Evolutionary conservation across 1,140 invertebrate species (phyloP), one percentile per base, ranked within the genome.

Genomic region (Lepidurus couesii): DNA sequence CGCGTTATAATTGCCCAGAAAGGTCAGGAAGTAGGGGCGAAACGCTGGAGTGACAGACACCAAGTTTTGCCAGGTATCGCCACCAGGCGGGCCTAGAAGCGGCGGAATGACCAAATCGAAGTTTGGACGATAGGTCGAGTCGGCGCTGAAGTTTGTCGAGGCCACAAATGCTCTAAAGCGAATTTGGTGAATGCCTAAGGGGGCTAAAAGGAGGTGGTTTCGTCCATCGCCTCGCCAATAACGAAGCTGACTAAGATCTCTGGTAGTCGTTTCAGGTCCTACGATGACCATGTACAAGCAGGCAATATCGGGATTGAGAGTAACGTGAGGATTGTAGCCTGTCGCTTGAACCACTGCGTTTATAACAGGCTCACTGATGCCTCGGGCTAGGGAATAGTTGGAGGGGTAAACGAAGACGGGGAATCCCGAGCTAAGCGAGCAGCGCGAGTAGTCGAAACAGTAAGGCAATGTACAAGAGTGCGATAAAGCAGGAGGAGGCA

Each of bases 371-470:
- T 92, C 91, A 83, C 90, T 11, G 84, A 80, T 80, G 89, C 87
- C 75, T 91, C 84, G 4, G 90, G 53, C 7, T n/a, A 65, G 1
- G 53, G 53, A n/a, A 65, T 65, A 65, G 53, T 65, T 65, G 6
- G 53, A 88, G 24, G 88, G 87, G 81, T 98, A 98, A 5, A 98
- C 87, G 85, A 93, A 98, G 7, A 98, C 93, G 1, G 94, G 94
- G 83, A 98, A 97, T 4, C 93, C 92, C 24, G 95, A 97, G 0
- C 94, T 94, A 8, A 98, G 84, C 13, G 95, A 95, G 86, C 97
- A 98, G 10, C 95, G 87, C 7, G 95, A 97, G 84, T 96, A 94
- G 87, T 98, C 96, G 83, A 98, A 98, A 85, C 97, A 98, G 76
- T 91, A 92, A 82, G 92, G 90, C 93, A 97, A 95, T 80, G 89